Percentiles rank a stretch among this genome's conserved stretches.
These are phyloP conservation scores for Menura novaehollandiae DNA, from an alignment of 2,113 vertebrate species.

Conservation along the genomic window DNA sequence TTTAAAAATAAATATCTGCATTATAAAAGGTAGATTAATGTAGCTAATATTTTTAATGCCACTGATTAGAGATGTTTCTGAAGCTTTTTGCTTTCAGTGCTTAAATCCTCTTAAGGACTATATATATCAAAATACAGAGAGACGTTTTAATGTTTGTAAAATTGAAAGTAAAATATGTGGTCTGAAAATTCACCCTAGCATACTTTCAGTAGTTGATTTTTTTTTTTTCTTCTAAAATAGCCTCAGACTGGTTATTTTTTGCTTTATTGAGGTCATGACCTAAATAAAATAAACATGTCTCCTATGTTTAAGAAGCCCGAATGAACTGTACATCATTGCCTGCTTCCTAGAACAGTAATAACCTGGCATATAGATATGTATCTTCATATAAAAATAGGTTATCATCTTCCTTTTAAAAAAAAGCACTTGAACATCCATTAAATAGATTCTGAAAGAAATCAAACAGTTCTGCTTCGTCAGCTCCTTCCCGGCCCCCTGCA, in stretches of 20 bases:
- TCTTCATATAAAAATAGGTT: background rate
- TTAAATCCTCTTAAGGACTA: background rate
- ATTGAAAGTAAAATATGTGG: background rate
- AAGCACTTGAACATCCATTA: background rate
- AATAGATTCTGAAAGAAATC: background rate
- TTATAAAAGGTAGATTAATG: background rate
- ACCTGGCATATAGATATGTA: no score
- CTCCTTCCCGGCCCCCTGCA: accelerated
- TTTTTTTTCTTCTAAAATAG: background rate
- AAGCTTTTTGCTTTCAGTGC: background rate
- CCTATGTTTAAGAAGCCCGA: background rate
- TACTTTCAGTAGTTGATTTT: background rate
- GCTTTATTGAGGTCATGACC: background rate
- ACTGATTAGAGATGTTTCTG: background rate
- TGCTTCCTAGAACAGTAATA: background rate
- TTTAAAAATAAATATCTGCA: background rate
- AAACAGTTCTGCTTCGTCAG: background rate
- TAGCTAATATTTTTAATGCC: background rate
- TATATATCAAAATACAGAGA: background rate
- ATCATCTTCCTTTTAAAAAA: background rate
- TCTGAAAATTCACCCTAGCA: background rate
- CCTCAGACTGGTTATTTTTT: background rate
- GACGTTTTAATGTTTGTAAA: background rate
- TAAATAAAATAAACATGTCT: background rate
- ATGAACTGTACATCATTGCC: background rate